Base-by-base conservation (phyloP, 2,888 invertebrate species). In the Anoplius nigerrimus region DNA sequence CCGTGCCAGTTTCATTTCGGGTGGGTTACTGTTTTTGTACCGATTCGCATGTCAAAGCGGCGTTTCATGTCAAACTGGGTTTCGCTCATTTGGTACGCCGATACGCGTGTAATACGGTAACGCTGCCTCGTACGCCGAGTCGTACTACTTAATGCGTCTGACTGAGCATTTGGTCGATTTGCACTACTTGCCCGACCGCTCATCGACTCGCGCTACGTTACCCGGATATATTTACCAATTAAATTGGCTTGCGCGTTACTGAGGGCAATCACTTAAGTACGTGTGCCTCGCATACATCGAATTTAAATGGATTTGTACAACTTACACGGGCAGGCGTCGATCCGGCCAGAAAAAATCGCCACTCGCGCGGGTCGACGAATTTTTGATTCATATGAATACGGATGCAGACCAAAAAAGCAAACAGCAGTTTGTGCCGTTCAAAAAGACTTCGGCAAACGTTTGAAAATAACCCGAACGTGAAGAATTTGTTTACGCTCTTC, bases 381-480 rank as follows among this genome's bases (percentile, higher is more conserved):
- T 91, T 91, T 0, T 90, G 89, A 67, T 93, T 92, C 77, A 94
- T 89, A 75, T 93, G 88, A 16, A 95, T 92, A 46, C 95, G 90
- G 0, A 92, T 92, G 74, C 94, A 93, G 27, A 95, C 86, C 22
- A 95, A 90, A 82, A 96, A 94, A 6, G 95, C 95, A 88, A 96
- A 97, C 73, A 96, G 91, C 15, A 97, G 90, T 89, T 97, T 97
- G 89, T 98, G 95, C 70, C 93, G 93, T 85, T 97, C 97, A 84
- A 98, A 97, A 62, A 98, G 91, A 75, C 97, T 96, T 57, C 97
- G 92, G 83, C 97, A 97, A 8, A 97, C 95, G 86, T 96, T 97
- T 78, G 92, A 92, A 87, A 95, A 97, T 0, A 98, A 90, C 71
- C 94, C 93, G 85, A 93, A 94, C 4, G 96, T 97, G 87, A 97